Percentiles rank a stretch among this genome's conserved stretches.
phyloP scores from a whole-genome alignment of 2,797 vertebrate species.

The Siniperca obscura region DNA sequence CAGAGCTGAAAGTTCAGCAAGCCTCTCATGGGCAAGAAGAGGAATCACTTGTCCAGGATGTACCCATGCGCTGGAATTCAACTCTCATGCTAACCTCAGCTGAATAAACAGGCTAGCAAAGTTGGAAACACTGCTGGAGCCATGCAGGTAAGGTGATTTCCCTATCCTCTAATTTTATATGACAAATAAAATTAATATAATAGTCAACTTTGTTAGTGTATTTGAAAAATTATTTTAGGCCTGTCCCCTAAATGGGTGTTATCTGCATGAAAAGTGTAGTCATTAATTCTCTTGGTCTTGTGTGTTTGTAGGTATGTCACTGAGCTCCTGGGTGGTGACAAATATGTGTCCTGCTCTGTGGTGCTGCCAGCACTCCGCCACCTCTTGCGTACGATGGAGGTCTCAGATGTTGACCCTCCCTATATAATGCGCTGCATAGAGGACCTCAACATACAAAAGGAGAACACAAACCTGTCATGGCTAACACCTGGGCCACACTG shows the following conservation, averaged over 20 bases:
- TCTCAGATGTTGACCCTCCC: conserved; percentile 42
- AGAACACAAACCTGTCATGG: too few relatives aligned
- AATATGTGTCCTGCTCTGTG: conserved; percentile 39
- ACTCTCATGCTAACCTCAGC: background rate
- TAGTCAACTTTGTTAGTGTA: background rate
- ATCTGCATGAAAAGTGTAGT: background rate
- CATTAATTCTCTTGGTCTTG: background rate
- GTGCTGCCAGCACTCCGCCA: conserved; percentile 31
- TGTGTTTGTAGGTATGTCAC: conserved; percentile 40
- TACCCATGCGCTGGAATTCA: background rate
- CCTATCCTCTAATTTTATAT: background rate
- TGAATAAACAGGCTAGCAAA: conserved; percentile 35
- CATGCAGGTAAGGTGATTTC: conserved; percentile 19
- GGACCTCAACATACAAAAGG: too few relatives aligned
- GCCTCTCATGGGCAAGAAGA: conserved; percentile 4
- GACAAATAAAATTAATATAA: background rate
- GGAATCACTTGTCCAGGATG: conserved; percentile 26
- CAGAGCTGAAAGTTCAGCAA: conserved; percentile 27
- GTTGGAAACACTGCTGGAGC: conserved; percentile 34
- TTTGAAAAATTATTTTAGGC: background rate
- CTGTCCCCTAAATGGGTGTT: background rate
- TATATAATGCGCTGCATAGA: background rate
- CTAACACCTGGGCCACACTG: too few relatives aligned
- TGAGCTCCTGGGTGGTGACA: conserved; percentile 40
- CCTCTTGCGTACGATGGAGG: conserved; percentile 10